Conservation (phyloP, 1,140 invertebrate genomes). For the Agraylea sexmaculata region DNA sequence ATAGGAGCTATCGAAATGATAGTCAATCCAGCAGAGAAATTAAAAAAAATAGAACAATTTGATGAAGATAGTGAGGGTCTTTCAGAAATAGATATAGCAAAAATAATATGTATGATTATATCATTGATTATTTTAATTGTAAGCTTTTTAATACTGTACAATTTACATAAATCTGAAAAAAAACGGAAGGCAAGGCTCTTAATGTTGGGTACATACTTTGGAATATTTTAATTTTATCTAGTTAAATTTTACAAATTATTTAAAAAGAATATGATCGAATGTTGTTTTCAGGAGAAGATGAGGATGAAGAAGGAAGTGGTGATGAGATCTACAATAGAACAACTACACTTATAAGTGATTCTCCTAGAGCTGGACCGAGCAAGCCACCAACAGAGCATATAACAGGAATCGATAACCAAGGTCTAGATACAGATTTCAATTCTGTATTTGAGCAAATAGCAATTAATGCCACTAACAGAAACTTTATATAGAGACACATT, state of each 20-base stretch:
- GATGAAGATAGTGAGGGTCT: constrained; percentile 24
- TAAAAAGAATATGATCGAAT: not conserved
- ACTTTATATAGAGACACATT: constrained; percentile 5
- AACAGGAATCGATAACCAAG: constrained; percentile 38
- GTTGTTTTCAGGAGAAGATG: constrained; percentile 31
- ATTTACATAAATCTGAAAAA: constrained; percentile 32
- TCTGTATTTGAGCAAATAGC: constrained; percentile 41
- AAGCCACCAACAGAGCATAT: constrained; percentile 35
- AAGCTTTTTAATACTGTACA: constrained; percentile 33
- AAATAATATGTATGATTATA: constrained; percentile 32
- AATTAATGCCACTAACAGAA: constrained; percentile 33
- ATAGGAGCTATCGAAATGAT: constrained; percentile 47
- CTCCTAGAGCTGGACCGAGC: constrained; percentile 31
- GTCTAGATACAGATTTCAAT: constrained; percentile 40
- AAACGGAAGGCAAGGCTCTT: constrained; percentile 29
- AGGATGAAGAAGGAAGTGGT: constrained; percentile 32
- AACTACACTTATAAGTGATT: constrained; percentile 30
- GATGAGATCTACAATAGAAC: constrained; percentile 40
- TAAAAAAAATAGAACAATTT: constrained; percentile 27
- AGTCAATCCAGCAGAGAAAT: constrained; percentile 39
- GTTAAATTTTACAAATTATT: not conserved
- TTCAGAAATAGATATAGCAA: constrained; percentile 37
- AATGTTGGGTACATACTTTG: constrained; percentile 26
- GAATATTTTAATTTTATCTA: not conserved
- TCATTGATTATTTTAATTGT: constrained; percentile 33